Percentiles rank a stretch among this genome's conserved stretches.
These are phyloP conservation scores for Boloria euphrosyne DNA, from an alignment of 2,888 invertebrate genomes.

Conservation along the genomic window DNA sequence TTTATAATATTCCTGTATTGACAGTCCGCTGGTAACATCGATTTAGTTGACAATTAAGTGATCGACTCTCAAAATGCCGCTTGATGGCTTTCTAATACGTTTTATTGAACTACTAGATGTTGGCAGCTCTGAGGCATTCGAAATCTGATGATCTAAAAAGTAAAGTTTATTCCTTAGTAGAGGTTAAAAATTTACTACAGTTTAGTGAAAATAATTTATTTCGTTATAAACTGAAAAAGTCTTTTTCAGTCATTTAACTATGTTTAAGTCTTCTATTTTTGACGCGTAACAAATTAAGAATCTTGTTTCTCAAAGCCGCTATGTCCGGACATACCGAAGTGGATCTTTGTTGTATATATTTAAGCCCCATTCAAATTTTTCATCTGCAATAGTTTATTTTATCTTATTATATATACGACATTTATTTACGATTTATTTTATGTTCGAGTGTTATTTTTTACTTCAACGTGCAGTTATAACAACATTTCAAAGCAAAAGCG, in stretches of 20 bases:
- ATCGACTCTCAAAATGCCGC: slow-evolving; percentile 25
- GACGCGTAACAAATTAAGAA: slow-evolving; percentile 36
- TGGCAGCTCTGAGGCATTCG: background rate
- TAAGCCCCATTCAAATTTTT: slow-evolving; percentile 12
- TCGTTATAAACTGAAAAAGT: background rate
- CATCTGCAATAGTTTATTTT: slow-evolving; percentile 11
- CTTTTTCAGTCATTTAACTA: slow-evolving; percentile 4
- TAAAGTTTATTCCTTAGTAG: too few species aligned
- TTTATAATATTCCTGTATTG: slow-evolving; percentile 53
- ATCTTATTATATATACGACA: background rate
- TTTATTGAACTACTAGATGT: slow-evolving; percentile 7
- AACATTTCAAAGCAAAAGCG: background rate
- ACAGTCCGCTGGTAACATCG: slow-evolving; percentile 22
- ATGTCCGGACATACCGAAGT: slow-evolving; percentile 35
- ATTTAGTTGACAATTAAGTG: slow-evolving; percentile 34
- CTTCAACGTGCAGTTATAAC: background rate
- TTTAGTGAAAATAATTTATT: background rate
- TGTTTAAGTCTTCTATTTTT: slow-evolving; percentile 26
- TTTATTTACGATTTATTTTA: slow-evolving; percentile 1
- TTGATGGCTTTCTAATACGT: slow-evolving; percentile 13
- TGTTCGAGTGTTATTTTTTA: background rate
- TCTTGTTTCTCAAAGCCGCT: slow-evolving; percentile 32
- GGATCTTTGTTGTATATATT: slow-evolving; percentile 30
- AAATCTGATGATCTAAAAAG: background rate
- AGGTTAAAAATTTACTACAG: too few species aligned